Conservation (phyloP, 2,797 vertebrate species). For the Typhlichthys subterraneus region DNA sequence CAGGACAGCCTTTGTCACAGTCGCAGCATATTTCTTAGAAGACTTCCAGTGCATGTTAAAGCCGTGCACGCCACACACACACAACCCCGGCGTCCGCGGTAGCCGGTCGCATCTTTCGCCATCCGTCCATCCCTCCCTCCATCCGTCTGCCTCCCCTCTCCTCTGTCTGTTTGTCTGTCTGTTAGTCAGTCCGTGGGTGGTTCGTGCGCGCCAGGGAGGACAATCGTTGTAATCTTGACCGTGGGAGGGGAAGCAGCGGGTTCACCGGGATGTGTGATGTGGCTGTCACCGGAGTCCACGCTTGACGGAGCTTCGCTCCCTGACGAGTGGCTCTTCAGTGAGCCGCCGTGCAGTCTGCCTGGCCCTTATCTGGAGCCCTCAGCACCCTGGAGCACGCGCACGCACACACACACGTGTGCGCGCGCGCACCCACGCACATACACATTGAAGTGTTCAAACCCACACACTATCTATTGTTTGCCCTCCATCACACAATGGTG, state of each 20-base stretch:
- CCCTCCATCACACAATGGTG: constrained; percentile 52
- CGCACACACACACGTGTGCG: constrained; percentile 39
- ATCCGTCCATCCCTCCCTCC: constrained; percentile 29
- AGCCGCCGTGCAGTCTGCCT: constrained; percentile 67
- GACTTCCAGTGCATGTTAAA: constrained; percentile 20
- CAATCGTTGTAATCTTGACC: constrained; percentile 72
- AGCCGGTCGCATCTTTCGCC: neutral
- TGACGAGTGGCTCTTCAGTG: constrained; percentile 74
- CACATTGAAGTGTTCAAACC: constrained; percentile 23
- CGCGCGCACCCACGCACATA: constrained; percentile 22
- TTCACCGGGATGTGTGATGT: constrained; percentile 68
- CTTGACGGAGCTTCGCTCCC: constrained; percentile 69
- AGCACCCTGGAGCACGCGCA: constrained; percentile 28
- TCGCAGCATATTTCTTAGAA: constrained; percentile 27
- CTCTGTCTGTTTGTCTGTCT: constrained; percentile 3
- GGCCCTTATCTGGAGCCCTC: constrained; percentile 61
- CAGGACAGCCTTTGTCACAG: constrained; percentile 41
- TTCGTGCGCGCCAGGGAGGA: constrained; percentile 51
- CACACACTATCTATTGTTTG: constrained; percentile 32
- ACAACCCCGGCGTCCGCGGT: constrained; percentile 13
- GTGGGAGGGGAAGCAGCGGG: constrained; percentile 61
- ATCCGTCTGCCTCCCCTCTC: neutral
- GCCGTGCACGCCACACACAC: constrained; percentile 1
- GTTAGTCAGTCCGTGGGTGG: constrained; percentile 42
- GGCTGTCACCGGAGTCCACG: constrained; percentile 70